These are phyloP conservation scores for Erannis defoliaria DNA, from an alignment of 2,888 invertebrate genomes.

Conservation along the genomic window DNA sequence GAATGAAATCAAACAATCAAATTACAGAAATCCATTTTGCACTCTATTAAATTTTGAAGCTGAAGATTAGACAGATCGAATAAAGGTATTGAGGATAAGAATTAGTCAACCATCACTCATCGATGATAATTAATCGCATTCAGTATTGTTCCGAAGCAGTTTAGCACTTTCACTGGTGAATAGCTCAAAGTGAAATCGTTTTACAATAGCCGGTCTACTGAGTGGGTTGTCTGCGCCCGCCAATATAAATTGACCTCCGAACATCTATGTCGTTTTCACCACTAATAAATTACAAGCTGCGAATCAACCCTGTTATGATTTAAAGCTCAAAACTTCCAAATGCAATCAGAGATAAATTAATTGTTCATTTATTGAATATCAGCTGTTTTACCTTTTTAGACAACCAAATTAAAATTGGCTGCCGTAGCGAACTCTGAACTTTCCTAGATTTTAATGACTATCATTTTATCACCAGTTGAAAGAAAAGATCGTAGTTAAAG, in stretches of 20 bases:
- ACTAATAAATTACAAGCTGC: not conserved
- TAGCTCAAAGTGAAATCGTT: constrained; percentile 70
- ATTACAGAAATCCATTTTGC: not conserved
- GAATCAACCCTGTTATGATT: not conserved
- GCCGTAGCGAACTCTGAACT: too few relatives aligned
- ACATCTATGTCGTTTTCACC: constrained; percentile 9
- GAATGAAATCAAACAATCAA: not conserved
- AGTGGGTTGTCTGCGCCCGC: constrained; percentile 53
- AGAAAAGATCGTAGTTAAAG: too few relatives aligned
- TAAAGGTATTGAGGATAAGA: constrained; percentile 7
- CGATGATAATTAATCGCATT: constrained; percentile 43
- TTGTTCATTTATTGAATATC: too few relatives aligned
- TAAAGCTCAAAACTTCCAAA: not conserved
- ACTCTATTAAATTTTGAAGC: not conserved
- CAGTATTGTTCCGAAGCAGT: constrained; percentile 62
- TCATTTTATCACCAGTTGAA: too few relatives aligned
- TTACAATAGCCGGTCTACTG: constrained; percentile 64
- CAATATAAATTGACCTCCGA: constrained; percentile 54
- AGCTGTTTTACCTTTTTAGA: too few relatives aligned
- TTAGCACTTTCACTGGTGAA: constrained; percentile 71
- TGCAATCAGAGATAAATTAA: too few relatives aligned
- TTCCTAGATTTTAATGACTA: too few relatives aligned
- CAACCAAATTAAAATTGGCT: too few relatives aligned
- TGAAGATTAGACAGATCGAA: not conserved
- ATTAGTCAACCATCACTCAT: constrained; percentile 43